phyloP scores from a whole-genome alignment of 2,113 vertebrate species.

The Diphyllodes magnificus region DNA sequence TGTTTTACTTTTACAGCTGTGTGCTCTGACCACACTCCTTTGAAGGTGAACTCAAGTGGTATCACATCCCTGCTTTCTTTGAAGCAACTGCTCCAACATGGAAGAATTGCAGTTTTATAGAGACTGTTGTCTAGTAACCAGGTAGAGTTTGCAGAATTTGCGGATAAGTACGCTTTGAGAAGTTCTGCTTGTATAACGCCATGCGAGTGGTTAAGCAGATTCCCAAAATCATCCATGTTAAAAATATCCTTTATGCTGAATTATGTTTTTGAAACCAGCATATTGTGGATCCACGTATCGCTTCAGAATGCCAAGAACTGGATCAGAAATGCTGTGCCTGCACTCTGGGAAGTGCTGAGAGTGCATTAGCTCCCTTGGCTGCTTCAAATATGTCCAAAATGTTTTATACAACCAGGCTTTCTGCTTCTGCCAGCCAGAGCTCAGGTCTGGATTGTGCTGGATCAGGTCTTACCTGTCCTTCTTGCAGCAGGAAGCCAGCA shows the following conservation, averaged over 20 bases:
- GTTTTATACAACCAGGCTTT: background rate
- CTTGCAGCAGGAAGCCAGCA: background rate
- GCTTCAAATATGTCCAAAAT: background rate
- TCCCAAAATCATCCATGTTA: background rate
- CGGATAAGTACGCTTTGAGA: background rate
- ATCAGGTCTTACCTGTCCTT: background rate
- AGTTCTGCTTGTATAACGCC: fast-evolving
- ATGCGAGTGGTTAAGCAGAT: background rate
- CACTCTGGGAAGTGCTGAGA: constrained; percentile 18
- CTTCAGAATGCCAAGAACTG: background rate
- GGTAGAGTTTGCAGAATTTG: background rate
- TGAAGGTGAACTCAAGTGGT: background rate
- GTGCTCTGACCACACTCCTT: background rate
- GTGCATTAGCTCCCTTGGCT: constrained; percentile 8
- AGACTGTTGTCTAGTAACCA: background rate
- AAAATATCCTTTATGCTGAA: constrained; percentile 2
- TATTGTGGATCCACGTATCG: background rate
- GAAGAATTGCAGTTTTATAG: background rate
- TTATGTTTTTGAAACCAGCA: background rate
- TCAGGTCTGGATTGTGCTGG: background rate
- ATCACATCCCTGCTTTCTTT: background rate
- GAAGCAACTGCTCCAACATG: background rate
- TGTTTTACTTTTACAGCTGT: background rate
- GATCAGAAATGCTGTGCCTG: background rate
- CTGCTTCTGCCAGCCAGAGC: background rate